Percentiles rank a stretch among this genome's conserved stretches.
phyloP scores from a whole-genome alignment of 2,888 invertebrate genomes.

The Rhagonycha fulva region DNA sequence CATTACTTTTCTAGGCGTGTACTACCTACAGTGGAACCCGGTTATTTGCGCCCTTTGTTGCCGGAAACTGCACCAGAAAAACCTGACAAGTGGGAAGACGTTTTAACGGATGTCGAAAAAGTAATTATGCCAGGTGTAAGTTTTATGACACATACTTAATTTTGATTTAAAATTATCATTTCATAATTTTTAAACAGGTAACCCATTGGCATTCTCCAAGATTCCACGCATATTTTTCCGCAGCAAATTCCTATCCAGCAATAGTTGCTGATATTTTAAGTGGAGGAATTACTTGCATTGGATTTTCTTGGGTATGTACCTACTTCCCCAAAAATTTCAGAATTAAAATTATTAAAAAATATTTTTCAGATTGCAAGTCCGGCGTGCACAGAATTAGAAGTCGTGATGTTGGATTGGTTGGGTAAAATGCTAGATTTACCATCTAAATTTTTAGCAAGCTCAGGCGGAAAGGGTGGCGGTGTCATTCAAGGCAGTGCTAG shows the following conservation, averaged over 20 bases:
- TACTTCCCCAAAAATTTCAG: background rate
- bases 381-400: slow-evolving; percentile 94
- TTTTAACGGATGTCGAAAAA: slow-evolving; percentile 90
- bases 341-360: background rate
- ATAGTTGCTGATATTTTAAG: slow-evolving; percentile 95
- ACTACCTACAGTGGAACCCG: slow-evolving; percentile 89
- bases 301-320: slow-evolving; percentile 90
- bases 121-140: slow-evolving; percentile 94
- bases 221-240: slow-evolving; percentile 95
- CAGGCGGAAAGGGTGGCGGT: slow-evolving; percentile 76
- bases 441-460: slow-evolving; percentile 77
- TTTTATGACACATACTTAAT: no score
- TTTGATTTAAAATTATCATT: background rate
- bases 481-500: slow-evolving; percentile 94
- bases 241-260: slow-evolving; percentile 90
- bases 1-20: slow-evolving; percentile 66
- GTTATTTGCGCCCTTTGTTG: slow-evolving; percentile 85
- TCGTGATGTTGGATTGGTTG: slow-evolving; percentile 94
- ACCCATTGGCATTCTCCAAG: slow-evolving; percentile 97
- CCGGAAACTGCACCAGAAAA: slow-evolving; percentile 83
- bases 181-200: slow-evolving; percentile 52
- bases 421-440: slow-evolving; percentile 92
- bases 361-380: slow-evolving; percentile 83
- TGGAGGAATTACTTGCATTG: slow-evolving; percentile 93
- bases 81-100: slow-evolving; percentile 87